A percentile compares a stretch with the other conserved stretches of the same genome.
Conservation (phyloP, 2,888 invertebrate genomes). For the Noctuana brunneofusca region DNA sequence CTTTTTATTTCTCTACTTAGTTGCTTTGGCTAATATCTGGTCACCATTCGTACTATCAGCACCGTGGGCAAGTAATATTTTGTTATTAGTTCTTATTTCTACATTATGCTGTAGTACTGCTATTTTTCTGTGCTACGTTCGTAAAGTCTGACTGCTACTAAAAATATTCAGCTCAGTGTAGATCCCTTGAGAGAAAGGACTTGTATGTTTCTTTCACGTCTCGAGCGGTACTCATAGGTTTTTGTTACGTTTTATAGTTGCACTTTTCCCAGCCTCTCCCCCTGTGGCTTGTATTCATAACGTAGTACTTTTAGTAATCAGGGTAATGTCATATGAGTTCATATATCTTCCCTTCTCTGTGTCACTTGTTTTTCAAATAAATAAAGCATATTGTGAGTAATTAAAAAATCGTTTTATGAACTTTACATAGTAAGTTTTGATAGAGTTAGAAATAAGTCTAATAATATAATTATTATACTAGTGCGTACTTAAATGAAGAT, state of each 20-base stretch:
- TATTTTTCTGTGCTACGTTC: background rate
- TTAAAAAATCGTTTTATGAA: no score
- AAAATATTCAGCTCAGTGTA: background rate
- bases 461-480: no score
- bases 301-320: background rate
- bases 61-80: background rate
- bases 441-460: no score
- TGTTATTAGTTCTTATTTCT: background rate
- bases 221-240: constrained; percentile 4
- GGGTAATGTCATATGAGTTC: background rate
- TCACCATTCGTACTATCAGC: background rate
- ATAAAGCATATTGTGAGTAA: no score
- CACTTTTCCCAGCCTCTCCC: background rate
- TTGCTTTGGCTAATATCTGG: background rate
- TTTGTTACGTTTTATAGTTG: constrained; percentile 14
- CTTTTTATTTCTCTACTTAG: background rate
- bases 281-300: background rate
- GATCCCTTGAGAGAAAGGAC: constrained; percentile 1
- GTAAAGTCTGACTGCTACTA: background rate
- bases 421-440: no score
- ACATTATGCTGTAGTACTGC: background rate
- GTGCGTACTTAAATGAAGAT: no score
- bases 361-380: background rate
- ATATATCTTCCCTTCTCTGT: background rate
- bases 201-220: background rate